A percentile compares a stretch with the other conserved stretches of the same genome.
phyloP scores from a whole-genome alignment of 1,140 invertebrate genomes.

The Laupala kohalensis region DNA sequence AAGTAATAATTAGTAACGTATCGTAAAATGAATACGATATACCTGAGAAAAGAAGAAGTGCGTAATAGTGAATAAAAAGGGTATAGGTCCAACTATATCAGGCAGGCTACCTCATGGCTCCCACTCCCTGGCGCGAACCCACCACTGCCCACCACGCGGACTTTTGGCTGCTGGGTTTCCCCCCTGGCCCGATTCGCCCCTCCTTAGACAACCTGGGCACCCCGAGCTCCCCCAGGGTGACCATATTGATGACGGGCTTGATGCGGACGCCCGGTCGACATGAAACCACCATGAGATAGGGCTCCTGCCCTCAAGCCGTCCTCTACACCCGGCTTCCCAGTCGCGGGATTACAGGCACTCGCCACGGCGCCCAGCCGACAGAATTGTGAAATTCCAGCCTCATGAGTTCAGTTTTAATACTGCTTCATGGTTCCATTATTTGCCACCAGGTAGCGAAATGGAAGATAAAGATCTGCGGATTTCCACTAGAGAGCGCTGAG shows the following conservation, averaged over 20 bases:
- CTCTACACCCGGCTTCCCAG: conserved; percentile 34
- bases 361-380: conserved; percentile 20
- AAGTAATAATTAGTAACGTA: too few relatives aligned
- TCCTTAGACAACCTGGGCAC: conserved; percentile 82
- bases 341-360: conserved; percentile 37
- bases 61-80: conserved; percentile 42
- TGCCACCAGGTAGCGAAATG: too few relatives aligned
- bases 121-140: conserved; percentile 93
- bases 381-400: too few relatives aligned
- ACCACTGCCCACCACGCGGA: conserved; percentile 91
- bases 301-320: conserved; percentile 31
- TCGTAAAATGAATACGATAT: too few relatives aligned
- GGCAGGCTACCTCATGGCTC: conserved; percentile 63
- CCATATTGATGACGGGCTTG: conserved; percentile 40
- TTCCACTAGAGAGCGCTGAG: too few relatives aligned
- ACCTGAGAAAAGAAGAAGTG: not conserved
- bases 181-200: conserved; percentile 90
- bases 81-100: conserved; percentile 71
- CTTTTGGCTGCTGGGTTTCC: conserved; percentile 93
- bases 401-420: too few relatives aligned
- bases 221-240: conserved; percentile 56
- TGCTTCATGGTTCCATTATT: too few relatives aligned
- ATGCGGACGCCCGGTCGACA: conserved; percentile 75
- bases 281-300: conserved; percentile 27
- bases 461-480: too few relatives aligned